Conservation (phyloP, 2,888 invertebrate genomes). For the Myathropa florea region DNA sequence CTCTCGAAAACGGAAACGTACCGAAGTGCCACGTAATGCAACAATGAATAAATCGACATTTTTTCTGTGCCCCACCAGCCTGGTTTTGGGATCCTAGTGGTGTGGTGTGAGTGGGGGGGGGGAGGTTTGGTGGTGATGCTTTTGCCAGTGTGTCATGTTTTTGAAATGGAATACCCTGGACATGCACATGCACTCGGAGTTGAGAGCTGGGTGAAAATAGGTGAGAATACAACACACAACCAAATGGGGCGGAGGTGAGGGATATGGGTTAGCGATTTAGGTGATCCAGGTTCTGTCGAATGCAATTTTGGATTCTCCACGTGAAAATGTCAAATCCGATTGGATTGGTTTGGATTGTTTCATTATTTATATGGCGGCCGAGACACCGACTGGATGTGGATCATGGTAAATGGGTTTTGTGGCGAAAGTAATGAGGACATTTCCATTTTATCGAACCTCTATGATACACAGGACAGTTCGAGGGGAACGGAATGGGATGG, state of each 20-base stretch:
- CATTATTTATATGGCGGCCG: slow-evolving; percentile 27
- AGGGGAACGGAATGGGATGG: background rate
- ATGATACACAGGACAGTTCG: background rate
- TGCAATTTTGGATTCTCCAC: slow-evolving; percentile 58
- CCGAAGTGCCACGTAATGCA: slow-evolving; percentile 63
- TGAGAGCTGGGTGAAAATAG: slow-evolving; percentile 21
- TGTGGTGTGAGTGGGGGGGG: background rate
- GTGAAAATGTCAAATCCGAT: slow-evolving; percentile 51
- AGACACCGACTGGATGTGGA: background rate
- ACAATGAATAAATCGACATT: slow-evolving; percentile 70
- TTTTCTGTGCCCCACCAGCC: slow-evolving; percentile 40
- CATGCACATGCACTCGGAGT: background rate
- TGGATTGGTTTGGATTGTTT: slow-evolving; percentile 48
- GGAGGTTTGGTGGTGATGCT: background rate
- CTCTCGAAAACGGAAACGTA: slow-evolving; percentile 18
- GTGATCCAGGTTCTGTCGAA: slow-evolving; percentile 51
- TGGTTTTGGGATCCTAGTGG: slow-evolving; percentile 1
- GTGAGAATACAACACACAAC: slow-evolving; percentile 30
- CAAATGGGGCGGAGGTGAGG: background rate
- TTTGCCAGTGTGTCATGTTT: slow-evolving; percentile 29
- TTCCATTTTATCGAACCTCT: background rate
- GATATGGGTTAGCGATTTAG: slow-evolving; percentile 66
- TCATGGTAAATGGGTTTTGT: slow-evolving; percentile 14
- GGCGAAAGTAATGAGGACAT: slow-evolving; percentile 23
- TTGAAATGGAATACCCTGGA: slow-evolving; percentile 24